Percentiles rank a stretch among this genome's conserved stretches.
Conservation (phyloP, 2,888 invertebrate genomes). For the Lingula anatina region DNA sequence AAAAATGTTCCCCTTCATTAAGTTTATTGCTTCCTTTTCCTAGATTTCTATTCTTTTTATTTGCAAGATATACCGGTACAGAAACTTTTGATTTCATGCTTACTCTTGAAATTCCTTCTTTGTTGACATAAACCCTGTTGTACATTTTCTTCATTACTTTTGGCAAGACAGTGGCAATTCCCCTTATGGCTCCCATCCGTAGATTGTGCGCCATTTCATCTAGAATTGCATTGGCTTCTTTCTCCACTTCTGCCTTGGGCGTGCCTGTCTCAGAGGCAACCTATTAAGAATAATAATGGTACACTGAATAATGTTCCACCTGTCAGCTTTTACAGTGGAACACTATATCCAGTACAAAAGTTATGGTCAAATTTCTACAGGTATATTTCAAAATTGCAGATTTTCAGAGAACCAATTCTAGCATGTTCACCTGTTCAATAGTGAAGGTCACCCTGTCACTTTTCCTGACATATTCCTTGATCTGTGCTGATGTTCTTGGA, state of each 20-base stretch:
- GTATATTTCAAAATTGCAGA: too few relatives aligned
- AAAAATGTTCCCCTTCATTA: too few relatives aligned
- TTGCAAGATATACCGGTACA: too few relatives aligned
- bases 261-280: slow-evolving; percentile 29
- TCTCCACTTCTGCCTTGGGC: slow-evolving; percentile 36
- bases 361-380: too few relatives aligned
- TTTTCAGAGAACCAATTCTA: too few relatives aligned
- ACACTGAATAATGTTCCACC: not conserved
- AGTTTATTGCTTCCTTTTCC: too few relatives aligned
- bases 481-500: slow-evolving; percentile 61
- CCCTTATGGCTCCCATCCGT: slow-evolving; percentile 71
- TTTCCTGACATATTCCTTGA: slow-evolving; percentile 66
- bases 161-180: slow-evolving; percentile 73
- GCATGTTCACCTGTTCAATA: slow-evolving; percentile 66
- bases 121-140: slow-evolving; percentile 77
- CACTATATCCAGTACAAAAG: too few relatives aligned
- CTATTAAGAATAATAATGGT: slow-evolving; percentile 15
- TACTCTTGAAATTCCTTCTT: slow-evolving; percentile 65
- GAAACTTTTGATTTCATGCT: too few relatives aligned
- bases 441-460: slow-evolving; percentile 66
- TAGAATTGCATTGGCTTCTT: slow-evolving; percentile 41
- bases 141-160: slow-evolving; percentile 78
- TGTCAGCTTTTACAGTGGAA: not conserved
- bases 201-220: slow-evolving; percentile 81
- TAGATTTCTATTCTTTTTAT: too few relatives aligned